Conservation (phyloP, 2,888 invertebrate genomes). For the Ditylenchus weischeri region DNA sequence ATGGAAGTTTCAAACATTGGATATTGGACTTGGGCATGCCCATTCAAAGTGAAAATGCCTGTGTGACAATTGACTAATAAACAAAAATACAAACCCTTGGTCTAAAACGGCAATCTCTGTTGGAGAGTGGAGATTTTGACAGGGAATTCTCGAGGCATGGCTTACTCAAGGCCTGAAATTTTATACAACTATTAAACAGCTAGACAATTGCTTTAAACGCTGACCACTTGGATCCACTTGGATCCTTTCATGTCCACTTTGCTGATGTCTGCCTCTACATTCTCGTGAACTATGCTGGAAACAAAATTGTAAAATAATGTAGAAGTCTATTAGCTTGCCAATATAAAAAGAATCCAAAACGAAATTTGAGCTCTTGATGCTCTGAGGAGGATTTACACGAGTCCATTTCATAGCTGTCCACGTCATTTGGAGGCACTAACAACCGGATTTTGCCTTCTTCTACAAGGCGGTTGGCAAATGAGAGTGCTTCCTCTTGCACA, state of each 20-base stretch:
- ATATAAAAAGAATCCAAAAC: slow-evolving; percentile 88
- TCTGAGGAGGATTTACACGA: slow-evolving; percentile 27
- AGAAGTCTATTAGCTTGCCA: slow-evolving; percentile 66
- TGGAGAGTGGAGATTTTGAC: no score
- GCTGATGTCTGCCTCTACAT: slow-evolving; percentile 22
- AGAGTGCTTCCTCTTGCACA: slow-evolving; percentile 30
- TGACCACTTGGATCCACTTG: slow-evolving; percentile 22
- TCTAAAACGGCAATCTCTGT: no score
- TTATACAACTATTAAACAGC: no score
- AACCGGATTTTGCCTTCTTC: slow-evolving; percentile 5
- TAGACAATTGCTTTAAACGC: no score
- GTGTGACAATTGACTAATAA: no score
- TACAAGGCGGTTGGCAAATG: slow-evolving; percentile 33
- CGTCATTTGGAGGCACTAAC: slow-evolving; percentile 17
- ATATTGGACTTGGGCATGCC: no score
- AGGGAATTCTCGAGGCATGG: no score
- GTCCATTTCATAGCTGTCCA: slow-evolving; percentile 20
- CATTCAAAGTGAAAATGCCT: no score
- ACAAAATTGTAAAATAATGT: no score
- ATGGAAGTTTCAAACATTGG: no score
- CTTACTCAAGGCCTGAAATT: no score
- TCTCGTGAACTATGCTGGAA: slow-evolving; percentile 25
- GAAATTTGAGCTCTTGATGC: slow-evolving; percentile 65
- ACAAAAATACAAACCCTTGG: no score
- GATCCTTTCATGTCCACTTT: slow-evolving; percentile 24